Evolutionary conservation across 2,888 invertebrate species (phyloP), one percentile per base, ranked within the genome.

Genomic region (Deroplatys truncata): DNA sequence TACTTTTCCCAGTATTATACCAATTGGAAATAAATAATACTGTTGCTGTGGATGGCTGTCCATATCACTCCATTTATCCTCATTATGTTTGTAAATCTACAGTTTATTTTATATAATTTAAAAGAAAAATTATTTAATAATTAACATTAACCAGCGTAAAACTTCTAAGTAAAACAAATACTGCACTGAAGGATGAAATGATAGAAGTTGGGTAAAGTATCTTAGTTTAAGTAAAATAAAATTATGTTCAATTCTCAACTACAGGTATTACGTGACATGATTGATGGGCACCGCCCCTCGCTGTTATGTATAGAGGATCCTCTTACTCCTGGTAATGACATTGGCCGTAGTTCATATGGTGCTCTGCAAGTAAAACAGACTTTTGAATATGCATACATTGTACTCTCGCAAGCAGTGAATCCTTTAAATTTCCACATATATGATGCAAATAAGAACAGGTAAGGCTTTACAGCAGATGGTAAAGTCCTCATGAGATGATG

Each of bases 291-390:
- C 94, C 95, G 98, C 86, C 98, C 98, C 31, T 98, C 99, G 91
- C 94, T 99, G 93, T 94, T 99, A 91, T 99, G 99, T 93, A 99
- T 99, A 92, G 99, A 99, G 94, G 99, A 99, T 95, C 99, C 99
- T 31, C 95, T 99, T 84, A 98, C 98, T 91, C 96, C 98, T 28
- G 98, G 97, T 91, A 99, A 99, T 94, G 99, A 99, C 94, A 99
- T 99, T 93, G 99, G 99, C 15, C 96, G 99, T 92, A 98, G 98
- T 93, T 99, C 99, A 92, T 99, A 99, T 94, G 98, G 98, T 90
- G 98, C 98, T 91, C 94, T 99, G 92, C 97, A 97, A 93, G 97
- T 97, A 28, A 97, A 97, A 93, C 97, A 98, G 94, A 98, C 99
- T 90, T 99, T 99, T 94, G 98, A 98, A 94, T 98, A 98, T 95